Base-by-base conservation (phyloP, 2,888 invertebrate genomes). In the Drosophila picticornis region DNA sequence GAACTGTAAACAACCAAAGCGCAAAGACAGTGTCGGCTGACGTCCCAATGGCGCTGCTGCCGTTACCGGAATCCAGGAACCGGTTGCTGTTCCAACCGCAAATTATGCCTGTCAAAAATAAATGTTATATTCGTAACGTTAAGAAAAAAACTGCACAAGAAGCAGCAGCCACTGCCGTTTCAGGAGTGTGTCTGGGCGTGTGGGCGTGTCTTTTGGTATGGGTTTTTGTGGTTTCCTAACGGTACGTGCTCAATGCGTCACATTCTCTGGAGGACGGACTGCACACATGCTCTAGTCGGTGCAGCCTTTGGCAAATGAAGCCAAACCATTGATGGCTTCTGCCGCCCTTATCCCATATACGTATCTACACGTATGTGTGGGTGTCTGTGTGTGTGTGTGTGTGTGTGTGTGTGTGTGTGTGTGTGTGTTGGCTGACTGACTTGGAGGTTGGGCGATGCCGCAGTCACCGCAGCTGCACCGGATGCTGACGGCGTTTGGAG, bases 51-150 rank as follows among this genome's bases (percentile, higher is more conserved):
- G 80, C 64, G 76, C 55, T 67, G 48, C 43, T 48, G 40, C 72
- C 65, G 56, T 9, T 56, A 38, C 57, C 10, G 9, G n/a, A 31
- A 59, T 69, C 29, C 34, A 40, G 31, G 16, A 43, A 50, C 48
- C 55, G 53, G 53, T 77, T 70, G 65, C 79, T 64, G 67, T 59
- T 72, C 83, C 72, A 58, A 77, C 85, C 85, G 90, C 90, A 85
- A 85, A 85, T 85, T 90, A 85, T 85, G 90, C 85, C 83, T 85
- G 85, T 85, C 90, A 90, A 85, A 85, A 85, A 88, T 90, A 84
- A 85, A 90, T 90, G 85, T 80, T 88, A 88, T 88, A 85, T 85
- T 74, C 85, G 81, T 85, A 90, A 77, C 66, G 83, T 68, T 56
- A 32, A 51, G 70, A 55, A 71, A 80, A 80, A 75, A 83, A 66